Conservation (phyloP, 1,140 invertebrate species). For the Callitettix versicolor region DNA sequence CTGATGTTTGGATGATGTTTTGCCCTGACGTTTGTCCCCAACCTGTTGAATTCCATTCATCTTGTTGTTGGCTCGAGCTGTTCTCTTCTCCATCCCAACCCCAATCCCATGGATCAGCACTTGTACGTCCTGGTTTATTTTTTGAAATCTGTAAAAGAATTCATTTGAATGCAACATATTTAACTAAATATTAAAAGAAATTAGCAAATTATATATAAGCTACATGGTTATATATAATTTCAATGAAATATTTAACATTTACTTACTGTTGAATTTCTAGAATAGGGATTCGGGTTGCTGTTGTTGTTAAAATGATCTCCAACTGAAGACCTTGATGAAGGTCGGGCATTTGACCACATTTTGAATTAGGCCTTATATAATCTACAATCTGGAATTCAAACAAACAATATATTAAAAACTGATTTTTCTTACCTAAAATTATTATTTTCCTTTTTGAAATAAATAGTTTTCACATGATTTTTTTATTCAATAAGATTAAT, state of each 20-base stretch:
- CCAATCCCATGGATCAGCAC: slow-evolving; percentile 22
- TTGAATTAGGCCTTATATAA: neutral
- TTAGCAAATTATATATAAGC: no score
- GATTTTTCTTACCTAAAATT: no score
- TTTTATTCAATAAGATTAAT: no score
- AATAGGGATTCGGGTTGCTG: slow-evolving; percentile 3
- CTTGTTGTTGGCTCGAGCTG: slow-evolving; percentile 4
- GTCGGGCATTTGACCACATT: slow-evolving; percentile 7
- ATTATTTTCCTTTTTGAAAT: no score
- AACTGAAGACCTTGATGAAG: slow-evolving; percentile 1
- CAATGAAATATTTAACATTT: no score
- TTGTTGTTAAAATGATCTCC: slow-evolving; percentile 7
- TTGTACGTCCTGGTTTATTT: slow-evolving; percentile 1
- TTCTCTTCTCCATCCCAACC: slow-evolving; percentile 17
- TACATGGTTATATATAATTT: no score
- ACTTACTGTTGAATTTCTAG: slow-evolving; percentile 4
- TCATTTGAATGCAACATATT: no score
- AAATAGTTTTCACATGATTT: no score
- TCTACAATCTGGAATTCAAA: no score
- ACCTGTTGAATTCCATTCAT: slow-evolving; percentile 7
- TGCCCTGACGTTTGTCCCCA: slow-evolving; percentile 1
- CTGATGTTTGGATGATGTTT: slow-evolving; percentile 2
- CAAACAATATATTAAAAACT: no score
- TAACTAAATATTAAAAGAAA: no score
- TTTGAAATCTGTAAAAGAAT: slow-evolving; percentile 5